phyloP scores from a whole-genome alignment of 2,113 vertebrate genomes.

The Colaptes auratus region DNA sequence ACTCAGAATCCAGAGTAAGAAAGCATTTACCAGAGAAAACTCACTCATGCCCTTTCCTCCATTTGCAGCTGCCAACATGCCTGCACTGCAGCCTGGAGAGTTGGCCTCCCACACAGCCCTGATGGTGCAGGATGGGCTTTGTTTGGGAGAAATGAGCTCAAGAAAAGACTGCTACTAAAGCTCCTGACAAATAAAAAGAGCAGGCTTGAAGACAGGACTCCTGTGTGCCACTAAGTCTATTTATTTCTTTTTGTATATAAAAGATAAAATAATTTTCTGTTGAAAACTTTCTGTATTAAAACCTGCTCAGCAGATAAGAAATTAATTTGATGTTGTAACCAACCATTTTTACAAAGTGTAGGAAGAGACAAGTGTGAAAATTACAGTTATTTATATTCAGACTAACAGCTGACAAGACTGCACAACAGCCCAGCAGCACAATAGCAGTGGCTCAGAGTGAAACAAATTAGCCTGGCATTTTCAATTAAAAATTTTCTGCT shows the following conservation, averaged over 20 bases:
- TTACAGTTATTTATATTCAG: slow-evolving; percentile 77
- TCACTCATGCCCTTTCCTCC: neutral
- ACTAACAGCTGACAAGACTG: slow-evolving; percentile 65
- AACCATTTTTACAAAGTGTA: slow-evolving; percentile 59
- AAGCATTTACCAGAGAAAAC: neutral
- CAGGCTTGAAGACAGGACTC: neutral
- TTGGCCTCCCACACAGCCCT: accelerated
- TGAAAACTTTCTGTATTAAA: slow-evolving; percentile 27
- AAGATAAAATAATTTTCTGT: neutral
- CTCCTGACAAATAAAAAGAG: neutral
- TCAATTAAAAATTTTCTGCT: slow-evolving; percentile 69
- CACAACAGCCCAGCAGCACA: slow-evolving; percentile 69
- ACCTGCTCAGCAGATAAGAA: slow-evolving; percentile 38
- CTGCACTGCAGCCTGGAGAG: neutral
- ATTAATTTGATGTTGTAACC: slow-evolving; percentile 62
- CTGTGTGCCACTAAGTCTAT: neutral
- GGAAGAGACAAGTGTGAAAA: slow-evolving; percentile 74
- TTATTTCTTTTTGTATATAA: neutral
- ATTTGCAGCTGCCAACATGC: neutral
- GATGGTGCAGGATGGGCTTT: neutral
- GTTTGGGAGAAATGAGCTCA: neutral
- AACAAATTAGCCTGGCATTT: slow-evolving; percentile 74
- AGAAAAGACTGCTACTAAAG: neutral
- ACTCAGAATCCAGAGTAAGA: neutral
- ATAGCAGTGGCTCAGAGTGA: slow-evolving; percentile 48